Conservation (phyloP, 1,140 invertebrate genomes). For the Artemia franciscana region DNA sequence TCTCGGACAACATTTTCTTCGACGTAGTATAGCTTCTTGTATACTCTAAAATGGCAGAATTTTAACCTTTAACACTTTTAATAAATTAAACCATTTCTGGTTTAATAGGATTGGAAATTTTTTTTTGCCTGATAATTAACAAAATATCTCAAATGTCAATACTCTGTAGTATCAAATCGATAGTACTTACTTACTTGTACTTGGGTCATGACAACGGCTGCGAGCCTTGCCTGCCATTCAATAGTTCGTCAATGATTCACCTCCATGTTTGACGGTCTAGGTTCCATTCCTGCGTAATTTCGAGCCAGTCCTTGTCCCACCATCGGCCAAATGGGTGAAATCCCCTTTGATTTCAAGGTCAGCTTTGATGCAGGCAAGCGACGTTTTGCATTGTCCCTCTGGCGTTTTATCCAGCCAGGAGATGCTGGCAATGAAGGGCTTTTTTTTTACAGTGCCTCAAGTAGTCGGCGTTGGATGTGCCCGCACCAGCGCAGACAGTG, state of each 20-base stretch:
- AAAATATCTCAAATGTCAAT: no score
- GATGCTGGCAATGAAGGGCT: background rate
- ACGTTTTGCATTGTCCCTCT: no score
- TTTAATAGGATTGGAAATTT: no score
- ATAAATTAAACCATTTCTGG: no score
- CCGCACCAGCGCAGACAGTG: background rate
- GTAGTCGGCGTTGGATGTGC: background rate
- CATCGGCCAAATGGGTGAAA: background rate
- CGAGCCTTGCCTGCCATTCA: background rate
- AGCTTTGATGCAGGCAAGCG: no score
- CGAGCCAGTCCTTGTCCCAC: background rate
- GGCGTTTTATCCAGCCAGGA: background rate
- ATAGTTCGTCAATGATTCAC: background rate
- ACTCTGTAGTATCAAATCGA: no score
- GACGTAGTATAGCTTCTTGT: no score
- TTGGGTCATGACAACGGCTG: background rate
- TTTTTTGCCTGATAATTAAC: no score
- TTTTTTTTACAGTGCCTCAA: background rate
- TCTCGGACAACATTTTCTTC: no score
- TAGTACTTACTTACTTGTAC: no score
- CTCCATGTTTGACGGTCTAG: background rate
- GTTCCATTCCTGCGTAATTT: background rate
- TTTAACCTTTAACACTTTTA: no score
- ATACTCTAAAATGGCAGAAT: no score
- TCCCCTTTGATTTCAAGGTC: background rate